Conservation (phyloP, 2,888 invertebrate species). For the Standfussiana lucernea region DNA sequence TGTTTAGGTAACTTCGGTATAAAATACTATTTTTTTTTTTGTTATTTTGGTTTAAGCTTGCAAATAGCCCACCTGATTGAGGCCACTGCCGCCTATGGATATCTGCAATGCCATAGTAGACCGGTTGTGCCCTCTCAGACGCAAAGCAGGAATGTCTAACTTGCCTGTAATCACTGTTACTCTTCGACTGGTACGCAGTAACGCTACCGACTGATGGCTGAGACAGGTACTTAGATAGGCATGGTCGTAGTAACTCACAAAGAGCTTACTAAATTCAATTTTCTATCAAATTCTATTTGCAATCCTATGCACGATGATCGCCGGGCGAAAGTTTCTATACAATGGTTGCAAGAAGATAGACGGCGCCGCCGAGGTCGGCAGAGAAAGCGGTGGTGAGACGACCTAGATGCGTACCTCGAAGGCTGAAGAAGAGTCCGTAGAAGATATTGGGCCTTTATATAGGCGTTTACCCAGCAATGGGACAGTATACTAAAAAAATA, state of each 20-base stretch:
- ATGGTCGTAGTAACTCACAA: neutral
- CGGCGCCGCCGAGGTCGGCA: neutral
- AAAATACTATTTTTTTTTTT: neutral
- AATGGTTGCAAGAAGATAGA: neutral
- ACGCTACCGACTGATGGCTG: neutral
- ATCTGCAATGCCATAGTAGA: neutral
- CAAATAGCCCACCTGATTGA: neutral
- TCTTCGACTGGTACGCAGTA: neutral
- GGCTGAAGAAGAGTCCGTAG: neutral
- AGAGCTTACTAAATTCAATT: neutral
- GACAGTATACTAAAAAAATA: neutral
- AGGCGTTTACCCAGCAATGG: neutral
- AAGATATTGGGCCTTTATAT: neutral
- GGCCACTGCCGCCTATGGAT: neutral
- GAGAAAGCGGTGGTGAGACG: neutral
- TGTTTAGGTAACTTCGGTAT: neutral
- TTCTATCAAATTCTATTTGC: neutral
- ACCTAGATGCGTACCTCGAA: neutral
- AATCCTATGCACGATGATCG: neutral
- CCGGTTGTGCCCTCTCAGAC: no score
- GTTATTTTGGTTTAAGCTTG: neutral
- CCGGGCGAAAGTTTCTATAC: neutral
- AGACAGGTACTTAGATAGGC: neutral
- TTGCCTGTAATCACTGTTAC: neutral
- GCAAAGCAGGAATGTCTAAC: slow-evolving; percentile 1